Conservation (phyloP, 2,113 vertebrate genomes). For the Peucedramus taeniatus region DNA sequence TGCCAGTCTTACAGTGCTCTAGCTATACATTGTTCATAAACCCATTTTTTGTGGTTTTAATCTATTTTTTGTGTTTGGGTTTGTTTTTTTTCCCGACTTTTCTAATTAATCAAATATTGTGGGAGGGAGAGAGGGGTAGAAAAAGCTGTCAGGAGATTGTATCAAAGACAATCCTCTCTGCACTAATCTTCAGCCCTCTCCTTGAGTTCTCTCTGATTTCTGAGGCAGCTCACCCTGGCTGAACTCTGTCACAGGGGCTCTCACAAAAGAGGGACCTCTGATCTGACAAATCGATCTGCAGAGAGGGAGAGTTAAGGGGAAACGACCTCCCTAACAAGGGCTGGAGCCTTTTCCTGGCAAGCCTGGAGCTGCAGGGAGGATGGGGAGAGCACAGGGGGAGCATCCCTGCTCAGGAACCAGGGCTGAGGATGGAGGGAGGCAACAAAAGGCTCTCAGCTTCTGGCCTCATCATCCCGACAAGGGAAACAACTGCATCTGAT, state of each 20-base stretch:
- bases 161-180: neutral
- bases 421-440: neutral
- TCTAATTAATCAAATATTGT: constrained; percentile 55
- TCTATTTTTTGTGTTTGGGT: neutral
- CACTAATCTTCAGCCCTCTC: constrained; percentile 19
- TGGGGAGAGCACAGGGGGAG: neutral
- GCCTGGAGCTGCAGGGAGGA: neutral
- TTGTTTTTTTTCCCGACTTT: neutral
- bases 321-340: constrained; percentile 34
- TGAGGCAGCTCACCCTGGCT: constrained; percentile 43
- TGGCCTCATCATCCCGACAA: neutral
- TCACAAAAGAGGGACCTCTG: constrained; percentile 51
- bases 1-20: neutral
- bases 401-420: accelerated
- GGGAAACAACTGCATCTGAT: neutral
- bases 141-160: neutral
- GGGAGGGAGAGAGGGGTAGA: neutral
- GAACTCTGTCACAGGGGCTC: constrained; percentile 59
- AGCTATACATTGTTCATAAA: constrained; percentile 35
- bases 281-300: constrained; percentile 61
- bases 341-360: constrained; percentile 22
- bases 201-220: constrained; percentile 58
- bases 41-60: neutral
- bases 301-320: constrained; percentile 34
- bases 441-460: neutral